Evolutionary conservation across 2,888 invertebrate genomes (phyloP).

Genomic region (Idaea straminata): DNA sequence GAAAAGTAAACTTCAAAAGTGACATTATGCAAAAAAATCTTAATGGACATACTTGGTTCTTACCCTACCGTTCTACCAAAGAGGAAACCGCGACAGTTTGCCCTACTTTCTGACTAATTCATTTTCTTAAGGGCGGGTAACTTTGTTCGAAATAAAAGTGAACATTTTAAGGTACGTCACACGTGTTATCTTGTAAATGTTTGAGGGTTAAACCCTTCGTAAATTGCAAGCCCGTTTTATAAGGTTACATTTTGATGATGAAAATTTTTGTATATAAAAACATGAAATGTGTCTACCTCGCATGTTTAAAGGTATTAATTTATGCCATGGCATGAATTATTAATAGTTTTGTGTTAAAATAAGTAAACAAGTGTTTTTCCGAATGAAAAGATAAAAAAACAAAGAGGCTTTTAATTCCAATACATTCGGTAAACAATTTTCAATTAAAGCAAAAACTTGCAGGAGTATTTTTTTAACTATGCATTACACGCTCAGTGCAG

Average conservation of each 20-base stretch:
- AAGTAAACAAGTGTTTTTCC: not conserved
- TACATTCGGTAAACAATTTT: no score
- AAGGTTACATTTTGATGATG: slow-evolving; percentile 1
- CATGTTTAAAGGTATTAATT: not conserved
- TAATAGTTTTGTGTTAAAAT: not conserved
- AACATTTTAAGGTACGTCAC: slow-evolving; percentile 32
- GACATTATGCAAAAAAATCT: slow-evolving; percentile 40
- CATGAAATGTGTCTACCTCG: not conserved
- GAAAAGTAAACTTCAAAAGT: slow-evolving; percentile 29
- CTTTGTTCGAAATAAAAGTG: slow-evolving; percentile 47
- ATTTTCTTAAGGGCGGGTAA: slow-evolving; percentile 41
- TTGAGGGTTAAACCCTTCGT: slow-evolving; percentile 23
- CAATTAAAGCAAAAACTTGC: no score
- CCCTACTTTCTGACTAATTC: slow-evolving; percentile 68
- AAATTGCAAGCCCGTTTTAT: slow-evolving; percentile 24
- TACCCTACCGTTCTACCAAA: slow-evolving; percentile 2
- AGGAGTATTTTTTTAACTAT: no score
- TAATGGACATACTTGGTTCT: slow-evolving; percentile 25
- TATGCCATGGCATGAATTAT: not conserved
- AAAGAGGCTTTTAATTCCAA: not conserved
- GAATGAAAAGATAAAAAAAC: not conserved
- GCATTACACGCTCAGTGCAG: no score
- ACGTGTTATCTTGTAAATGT: slow-evolving; percentile 31
- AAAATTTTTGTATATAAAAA: slow-evolving; percentile 5
- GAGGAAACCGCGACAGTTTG: slow-evolving; percentile 37